Conservation (phyloP, 1,140 invertebrate species). For the Ceratina japonica region DNA sequence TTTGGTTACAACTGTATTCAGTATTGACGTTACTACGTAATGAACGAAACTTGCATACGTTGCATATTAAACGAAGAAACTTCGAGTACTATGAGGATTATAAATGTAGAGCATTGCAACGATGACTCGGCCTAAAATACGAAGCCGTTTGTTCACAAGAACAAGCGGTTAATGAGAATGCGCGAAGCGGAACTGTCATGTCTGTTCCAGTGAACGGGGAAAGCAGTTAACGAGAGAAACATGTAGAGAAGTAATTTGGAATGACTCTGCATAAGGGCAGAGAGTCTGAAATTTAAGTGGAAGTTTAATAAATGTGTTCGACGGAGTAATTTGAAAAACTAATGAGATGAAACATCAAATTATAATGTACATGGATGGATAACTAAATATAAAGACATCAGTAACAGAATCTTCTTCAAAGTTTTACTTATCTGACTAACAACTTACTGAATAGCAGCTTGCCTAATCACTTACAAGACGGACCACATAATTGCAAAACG, state of each 20-base stretch:
- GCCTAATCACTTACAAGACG: neutral
- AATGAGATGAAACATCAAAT: no score
- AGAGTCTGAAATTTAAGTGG: neutral
- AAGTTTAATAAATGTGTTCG: neutral
- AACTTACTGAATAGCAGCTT: neutral
- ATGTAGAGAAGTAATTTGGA: neutral
- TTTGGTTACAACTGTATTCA: conserved; percentile 26
- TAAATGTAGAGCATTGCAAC: conserved; percentile 19
- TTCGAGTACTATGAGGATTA: conserved; percentile 10
- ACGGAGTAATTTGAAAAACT: neutral
- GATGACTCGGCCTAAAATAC: conserved; percentile 2
- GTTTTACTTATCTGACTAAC: neutral
- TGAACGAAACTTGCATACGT: conserved; percentile 31
- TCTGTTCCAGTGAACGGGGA: neutral
- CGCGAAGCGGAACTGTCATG: neutral
- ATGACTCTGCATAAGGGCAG: neutral
- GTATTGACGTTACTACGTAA: neutral
- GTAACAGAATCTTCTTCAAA: neutral
- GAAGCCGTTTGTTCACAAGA: conserved; percentile 6
- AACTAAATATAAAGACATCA: no score
- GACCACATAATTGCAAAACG: neutral
- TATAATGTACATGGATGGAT: no score
- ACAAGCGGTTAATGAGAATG: conserved; percentile 12
- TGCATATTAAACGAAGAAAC: conserved; percentile 43
- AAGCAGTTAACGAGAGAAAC: neutral